Conservation (phyloP, 2,797 vertebrate genomes). For the Cyprinella venusta region DNA sequence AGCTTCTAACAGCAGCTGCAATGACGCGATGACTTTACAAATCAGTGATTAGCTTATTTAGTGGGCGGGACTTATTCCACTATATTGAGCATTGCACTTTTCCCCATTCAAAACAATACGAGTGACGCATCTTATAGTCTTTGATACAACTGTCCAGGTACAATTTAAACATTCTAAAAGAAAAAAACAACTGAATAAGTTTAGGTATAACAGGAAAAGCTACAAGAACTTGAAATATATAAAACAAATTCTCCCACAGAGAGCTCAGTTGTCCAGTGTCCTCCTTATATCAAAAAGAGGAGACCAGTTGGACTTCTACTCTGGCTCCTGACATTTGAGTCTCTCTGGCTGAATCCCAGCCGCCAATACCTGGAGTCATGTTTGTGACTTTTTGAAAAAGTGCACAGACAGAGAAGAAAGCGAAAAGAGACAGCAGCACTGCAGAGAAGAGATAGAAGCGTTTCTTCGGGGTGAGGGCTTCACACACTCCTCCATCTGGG, state of each 20-base stretch:
- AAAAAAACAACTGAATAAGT: neutral
- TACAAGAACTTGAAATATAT: neutral
- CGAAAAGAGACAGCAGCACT: conserved; percentile 56
- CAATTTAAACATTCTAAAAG: neutral
- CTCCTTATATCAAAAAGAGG: conserved; percentile 24
- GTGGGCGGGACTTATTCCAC: too few relatives aligned
- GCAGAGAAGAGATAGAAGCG: conserved; percentile 68
- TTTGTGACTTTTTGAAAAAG: conserved; percentile 52
- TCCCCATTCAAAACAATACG: too few relatives aligned
- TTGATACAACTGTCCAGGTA: neutral
- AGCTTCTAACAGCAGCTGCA: too few relatives aligned
- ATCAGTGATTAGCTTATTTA: too few relatives aligned
- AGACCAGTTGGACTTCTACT: conserved; percentile 22
- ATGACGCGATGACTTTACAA: too few relatives aligned
- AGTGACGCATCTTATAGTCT: too few relatives aligned
- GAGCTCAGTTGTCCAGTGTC: neutral
- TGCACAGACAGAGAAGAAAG: conserved; percentile 54
- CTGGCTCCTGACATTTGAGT: conserved; percentile 24
- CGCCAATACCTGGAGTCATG: conserved; percentile 38
- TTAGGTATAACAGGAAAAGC: neutral
- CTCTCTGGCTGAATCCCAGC: conserved; percentile 30
- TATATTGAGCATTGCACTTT: too few relatives aligned
- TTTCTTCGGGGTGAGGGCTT: conserved; percentile 73
- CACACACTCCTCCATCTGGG: conserved; percentile 73
- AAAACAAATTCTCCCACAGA: neutral